phyloP scores from a whole-genome alignment of 1,140 invertebrate genomes.

The Patella vulgata region DNA sequence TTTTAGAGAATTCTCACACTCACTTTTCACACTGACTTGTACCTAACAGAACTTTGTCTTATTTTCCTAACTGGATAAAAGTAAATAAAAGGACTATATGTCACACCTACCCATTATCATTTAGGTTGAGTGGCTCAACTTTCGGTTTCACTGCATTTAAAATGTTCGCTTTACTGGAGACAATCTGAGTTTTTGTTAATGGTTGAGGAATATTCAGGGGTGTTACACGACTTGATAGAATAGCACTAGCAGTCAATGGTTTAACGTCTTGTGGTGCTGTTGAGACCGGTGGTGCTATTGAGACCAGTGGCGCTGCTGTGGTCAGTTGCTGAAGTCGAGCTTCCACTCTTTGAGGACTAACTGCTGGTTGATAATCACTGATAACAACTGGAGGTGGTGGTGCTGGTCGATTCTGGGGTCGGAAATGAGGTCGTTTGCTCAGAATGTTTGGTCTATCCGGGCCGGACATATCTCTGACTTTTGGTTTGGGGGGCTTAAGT shows the following conservation, averaged over 20 bases:
- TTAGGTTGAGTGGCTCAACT: no score
- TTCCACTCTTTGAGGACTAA: background rate
- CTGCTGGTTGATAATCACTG: conserved; percentile 6
- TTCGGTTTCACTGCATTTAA: background rate
- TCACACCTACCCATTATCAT: no score
- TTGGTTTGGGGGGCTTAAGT: conserved; percentile 4
- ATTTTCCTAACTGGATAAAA: no score
- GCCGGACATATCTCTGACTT: conserved; percentile 19
- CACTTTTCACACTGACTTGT: no score
- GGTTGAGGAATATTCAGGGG: conserved; percentile 17
- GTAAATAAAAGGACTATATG: no score
- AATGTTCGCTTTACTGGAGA: conserved; percentile 1
- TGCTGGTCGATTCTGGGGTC: conserved; percentile 79
- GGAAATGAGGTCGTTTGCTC: conserved; percentile 62
- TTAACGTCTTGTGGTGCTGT: no score
- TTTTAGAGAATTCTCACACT: no score
- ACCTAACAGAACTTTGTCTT: no score
- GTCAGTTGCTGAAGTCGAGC: no score
- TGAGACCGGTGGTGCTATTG: no score
- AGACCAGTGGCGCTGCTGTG: no score
- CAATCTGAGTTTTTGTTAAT: background rate
- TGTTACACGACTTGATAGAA: background rate
- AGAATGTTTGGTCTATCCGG: conserved; percentile 61
- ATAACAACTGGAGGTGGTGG: conserved; percentile 9
- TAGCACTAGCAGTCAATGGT: conserved; percentile 14